Base-by-base conservation (phyloP, 2,113 vertebrate genomes). In the Hippocampus barbouri region DNA sequence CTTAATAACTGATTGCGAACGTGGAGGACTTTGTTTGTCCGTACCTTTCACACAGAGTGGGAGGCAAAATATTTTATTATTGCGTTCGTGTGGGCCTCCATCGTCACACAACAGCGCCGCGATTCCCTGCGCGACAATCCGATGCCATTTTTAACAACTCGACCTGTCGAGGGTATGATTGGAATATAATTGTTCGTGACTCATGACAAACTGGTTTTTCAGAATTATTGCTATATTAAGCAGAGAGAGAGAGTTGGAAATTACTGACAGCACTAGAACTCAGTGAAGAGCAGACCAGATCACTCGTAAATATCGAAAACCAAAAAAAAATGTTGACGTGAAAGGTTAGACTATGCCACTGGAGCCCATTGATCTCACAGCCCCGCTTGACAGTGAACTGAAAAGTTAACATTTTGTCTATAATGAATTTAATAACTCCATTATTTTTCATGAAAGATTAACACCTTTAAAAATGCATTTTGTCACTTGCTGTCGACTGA, bases 1-100 rank as follows among this genome's bases (percentile, higher is more conserved):
- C 76, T 81, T 82, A 71, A 88, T 86, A 80, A 83, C 68, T 85
- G 85, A 84, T 85, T 89, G 81, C 79, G 77, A 66, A 77, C 74
- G 72, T 21, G 12, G 54, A 89, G 84, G 76, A 84, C 75, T 87
- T 85, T 91, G 80, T 88, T 88, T 87, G 68, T 81, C 68, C 82
- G 78, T 68, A 25, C 69, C 68, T 80, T 66, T 86, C 80, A 79
- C 54, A 73, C 56, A 63, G 66, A 67, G 83, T 83, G 81, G 81
- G 81, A 74, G 70, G 79, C 69, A 79, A 38, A 83, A 84, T 87
- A 75, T 47, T 82, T 79, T 75, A 85, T 74, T 57, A 79, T 83
- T 80, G 73, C 68, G 47, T 49, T 45, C 68, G 70, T 73, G 78
- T 79, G 73, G 81, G 75, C 66, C 61, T 74, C 59, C 79, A 56